Evolutionary conservation across 2,888 invertebrate species (phyloP), one percentile per base, ranked within the genome.

Genomic region (Perizoma affinitatum): DNA sequence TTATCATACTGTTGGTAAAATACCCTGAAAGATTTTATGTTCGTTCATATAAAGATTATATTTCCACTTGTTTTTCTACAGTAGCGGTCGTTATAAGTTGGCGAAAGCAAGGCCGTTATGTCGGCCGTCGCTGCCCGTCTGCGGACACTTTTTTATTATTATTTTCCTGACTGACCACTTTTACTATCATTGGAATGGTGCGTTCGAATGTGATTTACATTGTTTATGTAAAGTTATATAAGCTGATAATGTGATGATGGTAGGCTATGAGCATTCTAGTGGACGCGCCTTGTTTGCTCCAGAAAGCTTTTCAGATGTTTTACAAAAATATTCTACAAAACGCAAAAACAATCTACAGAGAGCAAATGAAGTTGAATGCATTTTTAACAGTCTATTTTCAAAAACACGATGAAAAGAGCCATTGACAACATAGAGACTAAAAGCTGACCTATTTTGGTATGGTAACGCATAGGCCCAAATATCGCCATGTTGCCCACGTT

Each of bases 161-260:
- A 35, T 79, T 78, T 80, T 75, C 76, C 70, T 67, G 80, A 69
- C 72, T 72, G 70, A 79, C 75, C 78, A 86, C 87, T 87, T 86
- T 87, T 87, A 87, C 87, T 85, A 83, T 86, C 86, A 70, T 81
- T 61, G 66, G 70, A 71, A 74, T 73, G 73, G 70, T 22, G 22
- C 68, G 71, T 67, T 75, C 72, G 74, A 75, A 66, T 70, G 70
- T 65, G 68, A 64, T 77, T 74, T 78, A 75, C 73, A 74, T 75
- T 70, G 76, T 73, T 76, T 75, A 70, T 70, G 69, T 69, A 61
- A 65, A 69, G 73, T 75, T 79, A 78, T 66, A 65, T 80, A 80
- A 77, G 55, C 54, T 54, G 49, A 50, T 50, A 45, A 51, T 67
- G 45, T 71, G 73, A 72, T 67, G 64, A 63, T 66, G 65, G 63